Evolutionary conservation across 2,888 invertebrate genomes (phyloP), one percentile per base, ranked within the genome.

Genomic region (Eledona agricola): DNA sequence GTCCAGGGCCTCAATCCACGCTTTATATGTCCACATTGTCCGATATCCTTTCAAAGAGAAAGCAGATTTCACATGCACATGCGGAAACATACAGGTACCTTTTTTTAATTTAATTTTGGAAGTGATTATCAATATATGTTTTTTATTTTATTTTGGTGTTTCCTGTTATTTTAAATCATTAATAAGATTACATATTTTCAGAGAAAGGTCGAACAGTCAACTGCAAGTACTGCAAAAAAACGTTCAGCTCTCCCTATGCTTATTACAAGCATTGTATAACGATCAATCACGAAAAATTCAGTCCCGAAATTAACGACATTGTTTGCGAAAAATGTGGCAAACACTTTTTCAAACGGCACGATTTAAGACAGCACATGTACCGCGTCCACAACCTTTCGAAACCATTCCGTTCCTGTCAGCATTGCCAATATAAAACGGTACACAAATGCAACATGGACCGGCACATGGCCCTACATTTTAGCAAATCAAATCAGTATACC

Each of bases 381-480:
- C 64, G 71, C 17, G 68, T 69, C 12, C 75, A 74, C 49, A 69
- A 68, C 16, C 64, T 65, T 7, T 66, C 66, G 26, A 71, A 69
- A 35, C 64, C 65, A 31, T 32, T 47, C 52, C 68, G 69, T 16
- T 53, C 55, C 1, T 75, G 75, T 40, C 62, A 72, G 43, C 68
- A 69, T 32, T 74, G 75, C 35, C 51, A 62, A 3, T 72, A 72
- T 57, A 69, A 69, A 47, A 72, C 70, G 7, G 62, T 67, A 1
- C 70, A 69, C 42, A 70, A 64, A 50, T 67, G 70, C 3, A 74
- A 75, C 49, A 61, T 74, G 15, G 66, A 66, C 11, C 63, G 73
- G 9, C 75, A 75, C 42, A 59, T 65, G 19, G 67, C 70, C n/a
- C 58, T 74, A 12, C 75, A 75, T 52, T 63, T 72, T 7, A 69